phyloP scores from a whole-genome alignment of 2,888 invertebrate genomes.

The Nemotelus pantherinus region DNA sequence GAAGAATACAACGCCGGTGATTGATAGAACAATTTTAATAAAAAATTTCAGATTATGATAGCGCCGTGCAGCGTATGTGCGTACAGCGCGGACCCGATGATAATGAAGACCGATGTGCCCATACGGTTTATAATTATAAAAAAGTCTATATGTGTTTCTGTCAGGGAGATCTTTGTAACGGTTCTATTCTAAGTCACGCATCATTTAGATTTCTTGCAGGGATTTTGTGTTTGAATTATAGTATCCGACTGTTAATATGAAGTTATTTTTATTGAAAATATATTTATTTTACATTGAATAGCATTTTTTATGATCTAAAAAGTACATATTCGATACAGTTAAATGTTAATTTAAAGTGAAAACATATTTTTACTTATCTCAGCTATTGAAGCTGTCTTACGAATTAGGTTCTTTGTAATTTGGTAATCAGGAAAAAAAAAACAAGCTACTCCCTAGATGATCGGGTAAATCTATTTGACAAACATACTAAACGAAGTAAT shows the following conservation, averaged over 20 bases:
- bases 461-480: too few relatives aligned
- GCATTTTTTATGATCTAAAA: too few relatives aligned
- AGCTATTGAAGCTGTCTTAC: too few relatives aligned
- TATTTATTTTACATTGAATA: conserved; percentile 14
- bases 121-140: conserved; percentile 82
- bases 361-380: background rate
- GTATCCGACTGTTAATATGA: conserved; percentile 17
- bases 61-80: conserved; percentile 88
- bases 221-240: conserved; percentile 11
- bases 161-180: conserved; percentile 87
- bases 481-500: too few relatives aligned
- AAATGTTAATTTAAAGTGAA: background rate
- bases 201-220: background rate
- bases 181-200: conserved; percentile 32
- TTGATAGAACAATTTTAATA: background rate
- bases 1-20: background rate
- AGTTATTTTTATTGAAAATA: conserved; percentile 5
- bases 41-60: conserved; percentile 77
- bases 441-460: too few relatives aligned
- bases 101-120: conserved; percentile 88
- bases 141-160: conserved; percentile 93
- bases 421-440: too few relatives aligned
- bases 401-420: too few relatives aligned
- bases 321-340: too few relatives aligned
- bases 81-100: conserved; percentile 88